Conservation (phyloP, 2,113 vertebrate genomes). For the Chloroceryle aenea region DNA sequence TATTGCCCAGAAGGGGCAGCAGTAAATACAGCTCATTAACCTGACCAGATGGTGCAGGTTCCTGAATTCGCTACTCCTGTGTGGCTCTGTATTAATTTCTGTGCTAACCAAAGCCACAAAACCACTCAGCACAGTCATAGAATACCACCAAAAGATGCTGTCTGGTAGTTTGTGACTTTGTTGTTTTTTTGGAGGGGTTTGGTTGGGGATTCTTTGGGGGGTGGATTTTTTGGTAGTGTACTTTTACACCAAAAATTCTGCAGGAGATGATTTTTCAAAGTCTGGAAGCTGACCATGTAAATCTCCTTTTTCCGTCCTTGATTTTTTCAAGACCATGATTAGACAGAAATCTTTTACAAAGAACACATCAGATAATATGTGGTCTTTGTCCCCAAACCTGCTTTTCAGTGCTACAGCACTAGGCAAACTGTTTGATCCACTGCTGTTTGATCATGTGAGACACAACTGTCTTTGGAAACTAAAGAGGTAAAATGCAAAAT, state of each 20-base stretch:
- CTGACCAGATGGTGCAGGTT: not conserved
- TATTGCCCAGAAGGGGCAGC: not conserved
- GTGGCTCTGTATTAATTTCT: not conserved
- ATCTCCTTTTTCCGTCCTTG: not conserved
- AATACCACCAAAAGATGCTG: not conserved
- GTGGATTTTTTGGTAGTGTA: not conserved
- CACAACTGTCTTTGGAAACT: conserved; percentile 29
- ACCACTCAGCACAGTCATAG: not conserved
- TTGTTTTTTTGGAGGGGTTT: not conserved
- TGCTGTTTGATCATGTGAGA: conserved; percentile 44
- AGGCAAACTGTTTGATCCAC: conserved; percentile 45
- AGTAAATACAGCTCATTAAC: not conserved
- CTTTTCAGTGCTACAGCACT: not conserved
- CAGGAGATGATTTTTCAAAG: not conserved
- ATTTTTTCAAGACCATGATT: conserved; percentile 4
- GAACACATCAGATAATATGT: not conserved
- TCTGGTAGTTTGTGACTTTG: not conserved
- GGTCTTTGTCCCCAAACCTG: conserved; percentile 32
- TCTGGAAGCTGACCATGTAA: not conserved
- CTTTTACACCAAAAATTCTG: not conserved
- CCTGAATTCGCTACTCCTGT: not conserved
- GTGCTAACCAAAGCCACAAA: conserved; percentile 6
- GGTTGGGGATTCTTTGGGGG: not conserved
- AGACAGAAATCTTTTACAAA: conserved; percentile 3
- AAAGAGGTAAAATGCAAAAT: conserved; percentile 43